A percentile compares a stretch with the other conserved stretches of the same genome.
phyloP scores from a whole-genome alignment of 1,140 invertebrate genomes.

The Micrasema longulum region DNA sequence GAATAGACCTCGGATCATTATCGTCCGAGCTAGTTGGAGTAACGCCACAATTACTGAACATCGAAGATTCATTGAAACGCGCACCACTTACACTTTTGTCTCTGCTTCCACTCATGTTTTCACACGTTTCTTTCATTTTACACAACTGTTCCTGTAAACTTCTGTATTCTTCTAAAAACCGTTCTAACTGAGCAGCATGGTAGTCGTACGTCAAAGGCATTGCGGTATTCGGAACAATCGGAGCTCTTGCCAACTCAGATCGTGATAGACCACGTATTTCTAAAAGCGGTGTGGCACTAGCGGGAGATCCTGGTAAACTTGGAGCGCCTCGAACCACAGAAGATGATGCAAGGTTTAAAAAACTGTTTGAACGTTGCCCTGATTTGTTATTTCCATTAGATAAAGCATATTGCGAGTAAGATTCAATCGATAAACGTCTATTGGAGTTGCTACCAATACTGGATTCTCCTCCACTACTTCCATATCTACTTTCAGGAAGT shows the following conservation, averaged over 20 bases:
- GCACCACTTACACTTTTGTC: constrained; percentile 60
- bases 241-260: constrained; percentile 54
- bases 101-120: constrained; percentile 71
- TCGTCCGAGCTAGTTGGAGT: constrained; percentile 57
- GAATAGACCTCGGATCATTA: constrained; percentile 66
- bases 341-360: constrained; percentile 64
- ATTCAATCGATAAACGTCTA: constrained; percentile 49
- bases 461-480: constrained; percentile 64
- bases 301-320: constrained; percentile 64
- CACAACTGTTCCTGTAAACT: constrained; percentile 79
- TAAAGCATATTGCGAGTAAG: constrained; percentile 47
- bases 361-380: constrained; percentile 68
- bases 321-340: constrained; percentile 57
- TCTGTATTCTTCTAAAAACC: constrained; percentile 81
- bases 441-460: constrained; percentile 55
- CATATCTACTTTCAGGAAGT: constrained; percentile 66
- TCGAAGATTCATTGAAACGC: constrained; percentile 60
- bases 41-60: constrained; percentile 57
- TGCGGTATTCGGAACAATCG: constrained; percentile 59
- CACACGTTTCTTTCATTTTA: constrained; percentile 82
- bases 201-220: constrained; percentile 75
- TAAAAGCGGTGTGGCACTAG: constrained; percentile 68
- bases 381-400: constrained; percentile 54
- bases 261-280: constrained; percentile 65
- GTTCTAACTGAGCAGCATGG: constrained; percentile 80